Conservation (phyloP, 1,140 invertebrate species). For the Leptinotarsa texana region DNA sequence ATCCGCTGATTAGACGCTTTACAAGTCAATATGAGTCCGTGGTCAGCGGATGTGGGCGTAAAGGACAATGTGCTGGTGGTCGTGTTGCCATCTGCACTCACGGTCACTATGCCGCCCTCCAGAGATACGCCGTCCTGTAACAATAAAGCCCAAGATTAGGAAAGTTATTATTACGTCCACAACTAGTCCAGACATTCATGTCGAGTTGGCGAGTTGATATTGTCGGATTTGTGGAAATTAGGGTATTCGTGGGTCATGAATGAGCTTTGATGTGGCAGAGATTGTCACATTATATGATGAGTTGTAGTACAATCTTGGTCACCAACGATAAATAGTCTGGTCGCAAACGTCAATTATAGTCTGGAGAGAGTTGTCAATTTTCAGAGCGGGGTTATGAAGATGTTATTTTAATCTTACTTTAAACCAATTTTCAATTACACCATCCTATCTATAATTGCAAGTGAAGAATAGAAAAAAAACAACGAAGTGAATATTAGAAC, state of each 20-base stretch:
- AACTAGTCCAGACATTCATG: constrained; percentile 4
- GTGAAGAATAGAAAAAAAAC: too few species aligned
- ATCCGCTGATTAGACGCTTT: constrained; percentile 69
- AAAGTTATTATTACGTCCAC: constrained; percentile 6
- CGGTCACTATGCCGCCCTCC: constrained; percentile 47
- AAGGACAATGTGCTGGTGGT: constrained; percentile 84
- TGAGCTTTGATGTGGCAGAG: background rate
- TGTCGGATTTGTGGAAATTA: background rate
- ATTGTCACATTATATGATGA: background rate
- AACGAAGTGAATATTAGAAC: too few species aligned
- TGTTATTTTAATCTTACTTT: too few species aligned
- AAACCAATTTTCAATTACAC: too few species aligned
- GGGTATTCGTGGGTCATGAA: background rate
- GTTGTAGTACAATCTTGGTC: background rate
- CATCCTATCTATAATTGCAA: too few species aligned
- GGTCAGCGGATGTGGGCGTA: constrained; percentile 73
- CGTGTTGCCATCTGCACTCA: constrained; percentile 77
- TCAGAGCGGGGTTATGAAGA: too few species aligned
- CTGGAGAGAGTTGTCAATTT: too few species aligned
- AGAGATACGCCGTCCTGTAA: constrained; percentile 54
- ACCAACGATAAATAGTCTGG: too few species aligned
- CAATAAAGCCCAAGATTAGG: constrained; percentile 25
- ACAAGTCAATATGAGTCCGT: constrained; percentile 69
- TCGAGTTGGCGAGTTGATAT: background rate
- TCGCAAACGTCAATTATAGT: too few species aligned